phyloP scores from a whole-genome alignment of 2,113 vertebrate genomes.

The Rattus rattus region DNA sequence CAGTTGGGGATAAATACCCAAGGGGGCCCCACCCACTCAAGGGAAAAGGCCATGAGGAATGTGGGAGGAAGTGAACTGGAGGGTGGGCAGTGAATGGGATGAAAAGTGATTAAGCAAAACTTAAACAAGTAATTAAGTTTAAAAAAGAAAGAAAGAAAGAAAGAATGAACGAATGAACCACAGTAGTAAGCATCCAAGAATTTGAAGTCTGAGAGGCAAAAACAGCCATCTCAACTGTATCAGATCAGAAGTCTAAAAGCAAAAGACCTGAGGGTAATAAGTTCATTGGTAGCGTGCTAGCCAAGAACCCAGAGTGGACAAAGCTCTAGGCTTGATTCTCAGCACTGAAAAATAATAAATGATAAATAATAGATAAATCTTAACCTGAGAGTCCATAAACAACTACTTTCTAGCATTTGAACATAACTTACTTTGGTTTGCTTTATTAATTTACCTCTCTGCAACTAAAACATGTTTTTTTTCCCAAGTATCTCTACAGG shows the following conservation, averaged over 20 bases:
- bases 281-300: background rate
- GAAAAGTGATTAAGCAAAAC: too few relatives aligned
- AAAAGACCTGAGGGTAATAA: background rate
- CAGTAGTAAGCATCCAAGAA: background rate
- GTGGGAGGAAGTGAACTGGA: too few relatives aligned
- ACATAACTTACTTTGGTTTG: background rate
- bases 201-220: background rate
- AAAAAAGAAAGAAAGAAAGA: too few relatives aligned
- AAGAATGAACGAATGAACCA: background rate
- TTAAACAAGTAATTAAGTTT: too few relatives aligned
- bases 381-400: background rate
- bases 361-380: background rate
- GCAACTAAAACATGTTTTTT: background rate
- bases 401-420: background rate
- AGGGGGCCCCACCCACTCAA: too few relatives aligned
- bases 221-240: background rate
- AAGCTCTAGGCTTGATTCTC: background rate
- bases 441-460: slow-evolving; percentile 19
- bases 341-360: background rate
- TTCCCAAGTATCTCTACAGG: background rate
- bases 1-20: too few relatives aligned
- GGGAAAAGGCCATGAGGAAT: too few relatives aligned
- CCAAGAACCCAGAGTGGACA: background rate
- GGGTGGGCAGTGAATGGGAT: too few relatives aligned
- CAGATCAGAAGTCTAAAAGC: background rate